Base-by-base conservation (phyloP, 92 coral and sea anemone genomes). In the Blastomussa wellsi region DNA sequence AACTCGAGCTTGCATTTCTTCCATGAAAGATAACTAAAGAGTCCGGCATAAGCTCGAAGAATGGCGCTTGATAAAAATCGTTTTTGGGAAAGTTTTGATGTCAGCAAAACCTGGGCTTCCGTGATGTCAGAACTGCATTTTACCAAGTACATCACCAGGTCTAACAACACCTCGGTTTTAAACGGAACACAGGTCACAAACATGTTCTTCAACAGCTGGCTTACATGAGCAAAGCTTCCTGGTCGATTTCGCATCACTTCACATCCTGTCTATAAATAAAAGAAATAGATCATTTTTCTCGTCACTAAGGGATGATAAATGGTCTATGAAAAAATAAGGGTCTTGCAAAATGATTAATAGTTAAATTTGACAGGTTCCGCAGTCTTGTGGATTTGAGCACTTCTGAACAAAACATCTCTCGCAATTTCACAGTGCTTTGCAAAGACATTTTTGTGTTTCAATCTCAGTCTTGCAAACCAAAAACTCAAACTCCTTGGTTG, bases 91-190 rank as follows among this genome's bases (percentile, higher is more conserved):
- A 89, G 85, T 59, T 90, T 92, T 51, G 90, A 88, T 17, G 86
- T 96, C 2, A 96, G 64, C n/a, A 96, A 89, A 31, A 92, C 98
- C 17, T 88, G 88, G 1, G 92, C 98, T 70, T 96, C 99, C 0
- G 92, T 95, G 8, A 94, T 66, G 65, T 94, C 92, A 7, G 74
- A 85, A 72, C 90, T 91, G 39, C 73, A 80, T 76, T 81, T 81
- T 31, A 94, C 92, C 59, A 96, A 87, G 79, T 89, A 96, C 84
- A 94, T 29, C 5, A 90, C 93, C 82, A 92, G 93, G 66, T 94
- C 92, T 31, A 96, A 82, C 57, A 96, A 82, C n/a, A 94, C 78
- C 53, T 96, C 98, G 35, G 68, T 86, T 81, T 90, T 83, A 42
- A 88, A 84, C 14, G 90, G 93, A 14, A 83, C 76, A 57, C 98